Base-by-base conservation (phyloP, 1,140 invertebrate species). In the Panagrolaimus sp. region DNA sequence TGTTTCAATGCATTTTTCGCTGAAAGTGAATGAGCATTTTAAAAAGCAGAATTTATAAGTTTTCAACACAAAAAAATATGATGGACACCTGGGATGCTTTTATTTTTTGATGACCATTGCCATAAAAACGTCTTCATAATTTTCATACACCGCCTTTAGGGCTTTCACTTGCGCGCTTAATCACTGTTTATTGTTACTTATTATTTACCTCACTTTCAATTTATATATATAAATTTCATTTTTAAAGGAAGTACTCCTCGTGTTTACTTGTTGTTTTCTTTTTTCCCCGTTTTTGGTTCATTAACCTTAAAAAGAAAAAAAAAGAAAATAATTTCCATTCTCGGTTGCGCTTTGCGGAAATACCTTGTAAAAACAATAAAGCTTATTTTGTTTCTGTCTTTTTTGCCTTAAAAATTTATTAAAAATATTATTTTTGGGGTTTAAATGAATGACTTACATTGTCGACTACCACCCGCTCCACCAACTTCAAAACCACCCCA, bases 171-270 rank as follows among this genome's bases (percentile, higher is more conserved):
- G 31, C 31, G 31, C 31, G 31, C 20, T 57, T 57, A 57, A 57
- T 57, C 51, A 57, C 51, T 57, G 51, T 57, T 57, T 57, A 57
- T 57, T 57, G 13, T 57, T 13, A 27, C 1, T 57, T n/a, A n/a
- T n/a, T 57, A 57, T 16, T 11, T 38, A 38, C 31, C 31, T 38
- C 31, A 38, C 7, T 38, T 38, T 38, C 7, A 38, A 38, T 38
- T n/a, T n/a, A 38, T 7, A 38, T 38, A 38, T 38, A 38, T 38
- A 38, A 7, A 38, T 38, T 38, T 38, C 31, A 38, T 38, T 38
- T 38, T 38, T 38, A 38, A 38, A 38, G 31, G 31, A 38, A 38
- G 7, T 7, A 38, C 31, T 38, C 31, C 7, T 38, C 31, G 31
- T 38, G 31, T 38, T 38, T 38, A 38, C 31, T 38, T 38, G 31